Conservation (phyloP, 1,140 invertebrate genomes). For the Drosophila cardini region DNA sequence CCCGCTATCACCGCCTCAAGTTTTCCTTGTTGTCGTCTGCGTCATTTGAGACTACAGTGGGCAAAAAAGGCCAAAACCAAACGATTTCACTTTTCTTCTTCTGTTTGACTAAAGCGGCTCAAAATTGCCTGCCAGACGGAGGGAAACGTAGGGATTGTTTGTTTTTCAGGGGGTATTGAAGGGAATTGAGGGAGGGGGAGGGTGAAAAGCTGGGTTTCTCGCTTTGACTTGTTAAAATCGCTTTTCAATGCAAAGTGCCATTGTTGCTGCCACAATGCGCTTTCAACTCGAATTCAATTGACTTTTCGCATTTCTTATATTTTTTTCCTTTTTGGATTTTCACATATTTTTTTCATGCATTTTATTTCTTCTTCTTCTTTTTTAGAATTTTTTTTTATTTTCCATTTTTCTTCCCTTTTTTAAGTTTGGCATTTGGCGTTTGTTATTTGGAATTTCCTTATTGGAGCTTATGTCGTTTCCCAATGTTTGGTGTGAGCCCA, state of each 20-base stretch:
- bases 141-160: too few species aligned
- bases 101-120: slow-evolving; percentile 45
- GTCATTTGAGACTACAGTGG: slow-evolving; percentile 17
- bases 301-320: slow-evolving; percentile 20
- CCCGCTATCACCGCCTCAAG: neutral
- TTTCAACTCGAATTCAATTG: slow-evolving; percentile 36
- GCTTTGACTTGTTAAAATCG: slow-evolving; percentile 17
- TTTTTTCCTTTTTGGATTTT: slow-evolving; percentile 1
- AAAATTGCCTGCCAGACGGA: neutral
- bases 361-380: slow-evolving; percentile 19
- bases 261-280: slow-evolving; percentile 45
- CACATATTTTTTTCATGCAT: slow-evolving; percentile 10
- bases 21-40: slow-evolving; percentile 9
- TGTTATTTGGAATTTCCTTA: slow-evolving; percentile 24
- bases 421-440: slow-evolving; percentile 3
- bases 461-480: slow-evolving; percentile 10
- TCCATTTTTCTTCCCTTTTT: neutral
- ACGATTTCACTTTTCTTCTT: slow-evolving; percentile 34
- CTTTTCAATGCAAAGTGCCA: slow-evolving; percentile 38
- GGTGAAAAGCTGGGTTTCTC: neutral
- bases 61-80: slow-evolving; percentile 30
- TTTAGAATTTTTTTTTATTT: too few species aligned
- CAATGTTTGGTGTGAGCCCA: neutral
- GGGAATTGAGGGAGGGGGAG: neutral
- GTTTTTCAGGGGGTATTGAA: neutral